Conservation (phyloP, 2,888 invertebrate species). For the Entomobrya proxima region DNA sequence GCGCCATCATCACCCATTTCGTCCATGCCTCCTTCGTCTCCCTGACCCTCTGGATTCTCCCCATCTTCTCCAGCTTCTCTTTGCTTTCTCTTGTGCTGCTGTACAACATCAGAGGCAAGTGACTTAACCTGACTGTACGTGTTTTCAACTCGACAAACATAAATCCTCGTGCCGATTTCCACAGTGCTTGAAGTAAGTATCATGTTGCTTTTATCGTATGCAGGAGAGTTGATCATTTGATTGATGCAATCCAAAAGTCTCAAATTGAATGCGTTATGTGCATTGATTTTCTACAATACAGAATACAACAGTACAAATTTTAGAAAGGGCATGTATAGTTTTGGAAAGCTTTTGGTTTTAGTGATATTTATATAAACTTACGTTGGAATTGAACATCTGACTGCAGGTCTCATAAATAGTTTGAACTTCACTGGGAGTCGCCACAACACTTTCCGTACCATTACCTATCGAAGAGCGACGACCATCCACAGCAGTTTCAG, state of each 20-base stretch:
- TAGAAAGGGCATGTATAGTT: not conserved
- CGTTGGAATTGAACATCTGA: slow-evolving; percentile 70
- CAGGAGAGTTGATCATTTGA: slow-evolving; percentile 70
- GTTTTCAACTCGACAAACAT: slow-evolving; percentile 73
- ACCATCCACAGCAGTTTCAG: not conserved
- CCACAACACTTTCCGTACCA: not conserved
- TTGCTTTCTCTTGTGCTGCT: slow-evolving; percentile 61
- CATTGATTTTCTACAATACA: slow-evolving; percentile 71
- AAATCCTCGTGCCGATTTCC: slow-evolving; percentile 73
- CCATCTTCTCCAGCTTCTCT: slow-evolving; percentile 28
- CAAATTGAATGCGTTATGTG: slow-evolving; percentile 72
- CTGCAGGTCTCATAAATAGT: slow-evolving; percentile 71
- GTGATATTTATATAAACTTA: too few species aligned
- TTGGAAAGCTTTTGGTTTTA: not conserved
- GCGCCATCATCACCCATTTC: slow-evolving; percentile 31
- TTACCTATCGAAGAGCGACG: slow-evolving; percentile 4
- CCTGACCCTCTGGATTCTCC: not conserved
- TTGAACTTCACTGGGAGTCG: slow-evolving; percentile 46
- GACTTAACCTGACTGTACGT: slow-evolving; percentile 71
- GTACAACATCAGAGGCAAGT: slow-evolving; percentile 63
- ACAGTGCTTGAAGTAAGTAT: slow-evolving; percentile 70
- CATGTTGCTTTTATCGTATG: slow-evolving; percentile 72
- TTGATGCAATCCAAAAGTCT: slow-evolving; percentile 72
- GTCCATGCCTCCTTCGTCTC: not conserved
- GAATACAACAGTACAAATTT: not conserved